These are phyloP conservation scores for Aphyosemion australe DNA, from an alignment of 2,113 vertebrate genomes.

Conservation along the genomic window DNA sequence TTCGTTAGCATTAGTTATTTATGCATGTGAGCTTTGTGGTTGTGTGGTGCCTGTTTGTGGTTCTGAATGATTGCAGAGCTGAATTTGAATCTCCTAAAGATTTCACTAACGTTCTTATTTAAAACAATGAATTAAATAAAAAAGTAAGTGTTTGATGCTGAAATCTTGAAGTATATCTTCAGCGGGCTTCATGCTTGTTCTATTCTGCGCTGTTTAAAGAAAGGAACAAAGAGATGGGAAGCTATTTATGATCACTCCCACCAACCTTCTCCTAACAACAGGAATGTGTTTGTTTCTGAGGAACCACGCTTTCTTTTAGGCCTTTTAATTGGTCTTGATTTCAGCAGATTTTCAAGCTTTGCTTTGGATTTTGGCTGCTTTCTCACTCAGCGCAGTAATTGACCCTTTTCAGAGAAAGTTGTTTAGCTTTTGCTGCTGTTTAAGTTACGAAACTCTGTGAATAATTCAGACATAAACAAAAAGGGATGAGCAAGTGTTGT, in stretches of 20 bases:
- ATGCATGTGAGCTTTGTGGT: slow-evolving; percentile 25
- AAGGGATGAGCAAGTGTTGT: neutral
- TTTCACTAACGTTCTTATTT: neutral
- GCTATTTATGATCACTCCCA: neutral
- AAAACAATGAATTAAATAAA: too few species aligned
- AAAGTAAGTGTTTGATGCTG: too few species aligned
- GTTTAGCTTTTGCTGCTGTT: too few species aligned
- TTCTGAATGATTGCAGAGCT: slow-evolving; percentile 5
- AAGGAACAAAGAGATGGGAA: too few species aligned
- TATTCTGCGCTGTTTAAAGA: too few species aligned
- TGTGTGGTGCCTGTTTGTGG: slow-evolving; percentile 21
- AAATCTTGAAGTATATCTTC: too few species aligned
- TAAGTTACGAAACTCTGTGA: neutral
- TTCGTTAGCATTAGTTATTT: slow-evolving; percentile 38
- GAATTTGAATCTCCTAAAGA: neutral
- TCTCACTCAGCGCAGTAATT: neutral
- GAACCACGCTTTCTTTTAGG: neutral
- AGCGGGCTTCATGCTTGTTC: too few species aligned
- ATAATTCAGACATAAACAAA: neutral
- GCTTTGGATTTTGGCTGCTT: neutral
- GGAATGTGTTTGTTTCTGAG: neutral
- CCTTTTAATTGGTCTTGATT: too few species aligned
- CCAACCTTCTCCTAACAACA: neutral
- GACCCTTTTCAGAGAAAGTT: too few species aligned
- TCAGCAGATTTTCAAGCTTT: neutral